Base-by-base conservation (phyloP, 2,113 vertebrate genomes). In the Hippocampus mohnikei region DNA sequence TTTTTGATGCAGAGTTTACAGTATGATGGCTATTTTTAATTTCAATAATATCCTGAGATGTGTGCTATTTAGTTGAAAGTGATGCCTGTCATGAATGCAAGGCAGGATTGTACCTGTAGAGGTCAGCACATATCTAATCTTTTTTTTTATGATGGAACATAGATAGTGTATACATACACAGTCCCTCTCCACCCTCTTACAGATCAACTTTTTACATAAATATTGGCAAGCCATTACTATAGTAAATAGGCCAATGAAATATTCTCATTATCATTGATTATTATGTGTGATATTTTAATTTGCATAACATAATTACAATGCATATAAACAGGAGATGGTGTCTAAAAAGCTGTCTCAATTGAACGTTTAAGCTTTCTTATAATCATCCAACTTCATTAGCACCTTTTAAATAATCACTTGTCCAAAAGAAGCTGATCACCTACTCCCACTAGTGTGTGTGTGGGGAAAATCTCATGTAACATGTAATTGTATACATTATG, bases 81-180 rank as follows among this genome's bases (percentile, higher is more conserved):
- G 70, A 78, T 75, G 59, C 69, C 66, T 71, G 81, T 79, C 82
- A 86, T 55, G 71, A 77, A 75, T 88, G 89, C 85, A 90, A 88
- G 78, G 73, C 86, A 81, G 15, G 66, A 68, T 78, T 66, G 69
- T 41, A 82, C 88, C 90, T 90, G 85, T 88, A 91, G 90, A 89
- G 90, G 90, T 86, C 90, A 91, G 87, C 83, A 87, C 86, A 82
- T 79, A 77, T 81, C 85, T 87, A 86, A 85, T 84, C 50, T 86
- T 88, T 80, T 63, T 85, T 88, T 78, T 46, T 25, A 23, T 1
- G 21, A 46, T 65, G 42, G 10, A 23, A 63, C 11, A 42, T n/a
- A 11, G 40, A 42, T 44, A 56, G 60, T 20, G 33, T 72, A 41
- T 71, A 46, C 69, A 55, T 55, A 76, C 67, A 46, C 70, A 65